Percentiles rank a stretch among this genome's conserved stretches.
phyloP scores from a whole-genome alignment of 2,113 vertebrate genomes.

The Crotalus viridis region DNA sequence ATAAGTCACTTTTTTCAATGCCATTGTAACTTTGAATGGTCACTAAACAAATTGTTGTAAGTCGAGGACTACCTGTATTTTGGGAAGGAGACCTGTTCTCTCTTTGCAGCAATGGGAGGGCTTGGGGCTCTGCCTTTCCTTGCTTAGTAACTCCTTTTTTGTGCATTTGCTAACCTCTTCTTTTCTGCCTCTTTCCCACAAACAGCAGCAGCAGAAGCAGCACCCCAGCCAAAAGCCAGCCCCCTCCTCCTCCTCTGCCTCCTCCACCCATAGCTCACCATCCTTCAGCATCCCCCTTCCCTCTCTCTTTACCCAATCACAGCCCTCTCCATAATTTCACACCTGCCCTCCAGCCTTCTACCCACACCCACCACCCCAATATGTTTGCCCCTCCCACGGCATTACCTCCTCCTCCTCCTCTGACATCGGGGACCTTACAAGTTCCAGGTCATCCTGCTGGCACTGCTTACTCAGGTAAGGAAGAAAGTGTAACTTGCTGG shows the following conservation, averaged over 20 bases:
- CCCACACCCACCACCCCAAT: conserved; percentile 95
- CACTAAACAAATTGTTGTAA: not conserved
- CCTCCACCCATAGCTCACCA: conserved; percentile 75
- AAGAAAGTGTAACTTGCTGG: rapidly evolving
- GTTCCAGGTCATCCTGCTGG: conserved; percentile 93
- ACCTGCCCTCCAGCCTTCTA: conserved; percentile 83
- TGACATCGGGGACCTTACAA: conserved; percentile 92
- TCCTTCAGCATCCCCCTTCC: conserved; percentile 81
- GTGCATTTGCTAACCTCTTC: not conserved
- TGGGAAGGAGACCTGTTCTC: not conserved
- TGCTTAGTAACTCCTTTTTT: not conserved
- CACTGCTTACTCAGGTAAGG: conserved; percentile 91
- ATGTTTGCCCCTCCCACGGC: conserved; percentile 98
- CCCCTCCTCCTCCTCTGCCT: conserved; percentile 64
- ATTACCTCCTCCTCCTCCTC: conserved; percentile 93
- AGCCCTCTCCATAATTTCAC: conserved; percentile 86
- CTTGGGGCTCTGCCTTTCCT: not conserved
- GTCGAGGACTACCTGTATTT: not conserved
- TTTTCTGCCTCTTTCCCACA: conserved; percentile 33
- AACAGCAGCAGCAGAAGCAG: conserved; percentile 94
- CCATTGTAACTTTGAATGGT: not conserved
- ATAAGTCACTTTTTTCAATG: not conserved
- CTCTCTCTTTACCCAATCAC: conserved; percentile 84
- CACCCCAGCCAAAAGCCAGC: conserved; percentile 89
- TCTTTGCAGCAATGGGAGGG: not conserved